Percentiles rank a stretch among this genome's conserved stretches.
Conservation (phyloP, 2,888 invertebrate species). For the Tholera decimalis region DNA sequence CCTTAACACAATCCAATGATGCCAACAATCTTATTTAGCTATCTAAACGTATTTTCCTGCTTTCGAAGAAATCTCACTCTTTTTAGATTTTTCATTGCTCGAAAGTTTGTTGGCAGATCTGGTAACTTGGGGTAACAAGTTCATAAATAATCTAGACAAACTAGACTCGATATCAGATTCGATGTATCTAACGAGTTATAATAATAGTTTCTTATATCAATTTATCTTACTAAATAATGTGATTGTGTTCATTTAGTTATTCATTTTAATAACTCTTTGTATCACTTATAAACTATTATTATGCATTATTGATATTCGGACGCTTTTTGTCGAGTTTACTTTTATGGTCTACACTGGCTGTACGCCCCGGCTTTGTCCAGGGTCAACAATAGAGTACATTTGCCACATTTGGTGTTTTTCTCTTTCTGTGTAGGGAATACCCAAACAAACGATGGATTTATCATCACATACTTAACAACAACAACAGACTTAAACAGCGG, state of each 20-base stretch:
- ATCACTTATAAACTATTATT: neutral
- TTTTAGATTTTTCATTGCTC: neutral
- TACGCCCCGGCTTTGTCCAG: neutral
- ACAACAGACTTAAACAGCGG: no score
- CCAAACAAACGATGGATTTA: no score
- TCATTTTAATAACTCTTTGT: slow-evolving; percentile 9
- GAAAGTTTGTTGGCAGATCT: neutral
- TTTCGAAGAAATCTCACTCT: neutral
- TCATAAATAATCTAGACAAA: slow-evolving; percentile 28
- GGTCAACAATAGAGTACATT: no score
- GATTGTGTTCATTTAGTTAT: slow-evolving; percentile 48
- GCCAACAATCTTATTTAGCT: neutral
- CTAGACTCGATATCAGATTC: slow-evolving; percentile 21
- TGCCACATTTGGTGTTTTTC: no score
- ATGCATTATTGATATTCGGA: neutral
- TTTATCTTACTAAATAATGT: slow-evolving; percentile 31
- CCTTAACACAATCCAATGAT: neutral
- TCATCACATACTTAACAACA: no score
- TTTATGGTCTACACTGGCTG: neutral
- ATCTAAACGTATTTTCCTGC: neutral
- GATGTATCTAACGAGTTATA: slow-evolving; percentile 25
- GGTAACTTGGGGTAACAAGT: neutral
- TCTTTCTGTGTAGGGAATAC: no score
- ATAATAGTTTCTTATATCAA: slow-evolving; percentile 19
- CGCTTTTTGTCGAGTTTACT: neutral